Percentiles rank a stretch among this genome's conserved stretches.
Evolutionary conservation across 1,140 invertebrate species (phyloP).

Genomic region (Psilanteris sp.): DNA sequence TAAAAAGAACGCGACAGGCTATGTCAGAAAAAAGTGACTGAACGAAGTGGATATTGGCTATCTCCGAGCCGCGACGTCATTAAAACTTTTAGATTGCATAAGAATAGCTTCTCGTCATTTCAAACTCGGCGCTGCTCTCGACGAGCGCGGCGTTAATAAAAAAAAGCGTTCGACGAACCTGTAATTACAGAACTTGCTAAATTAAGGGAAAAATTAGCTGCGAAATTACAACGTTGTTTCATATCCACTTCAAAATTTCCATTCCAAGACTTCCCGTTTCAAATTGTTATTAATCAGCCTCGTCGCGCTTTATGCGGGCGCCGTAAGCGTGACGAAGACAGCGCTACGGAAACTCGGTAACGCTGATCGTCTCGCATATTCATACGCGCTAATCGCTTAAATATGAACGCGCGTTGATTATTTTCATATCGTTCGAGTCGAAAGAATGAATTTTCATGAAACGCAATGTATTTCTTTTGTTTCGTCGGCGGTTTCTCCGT

Average conservation of each 20-base stretch:
- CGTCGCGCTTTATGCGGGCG: too few relatives aligned
- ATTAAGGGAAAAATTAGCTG: slow-evolving; percentile 59
- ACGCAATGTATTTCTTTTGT: background rate
- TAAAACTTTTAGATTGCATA: slow-evolving; percentile 80
- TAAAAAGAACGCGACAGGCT: slow-evolving; percentile 55
- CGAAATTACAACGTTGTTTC: slow-evolving; percentile 53
- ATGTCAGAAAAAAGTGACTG: slow-evolving; percentile 72
- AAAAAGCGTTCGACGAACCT: slow-evolving; percentile 49
- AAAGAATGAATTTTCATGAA: too few relatives aligned
- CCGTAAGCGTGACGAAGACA: too few relatives aligned
- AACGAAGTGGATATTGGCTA: slow-evolving; percentile 78
- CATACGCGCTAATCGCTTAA: too few relatives aligned
- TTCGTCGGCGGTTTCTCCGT: too few relatives aligned
- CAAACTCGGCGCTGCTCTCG: slow-evolving; percentile 45
- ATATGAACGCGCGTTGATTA: too few relatives aligned
- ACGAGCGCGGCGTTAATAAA: slow-evolving; percentile 33
- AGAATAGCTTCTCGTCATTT: slow-evolving; percentile 72
- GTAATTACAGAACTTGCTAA: slow-evolving; percentile 62
- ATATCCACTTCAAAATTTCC: slow-evolving; percentile 38
- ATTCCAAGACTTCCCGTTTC: background rate
- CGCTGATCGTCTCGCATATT: too few relatives aligned
- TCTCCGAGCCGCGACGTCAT: slow-evolving; percentile 75
- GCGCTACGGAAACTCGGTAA: too few relatives aligned
- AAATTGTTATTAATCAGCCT: slow-evolving; percentile 10
- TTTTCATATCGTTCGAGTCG: too few relatives aligned